A percentile compares a stretch with the other conserved stretches of the same genome.
phyloP scores from a whole-genome alignment of 2,888 invertebrate genomes.

The Epinotia brunnichana region DNA sequence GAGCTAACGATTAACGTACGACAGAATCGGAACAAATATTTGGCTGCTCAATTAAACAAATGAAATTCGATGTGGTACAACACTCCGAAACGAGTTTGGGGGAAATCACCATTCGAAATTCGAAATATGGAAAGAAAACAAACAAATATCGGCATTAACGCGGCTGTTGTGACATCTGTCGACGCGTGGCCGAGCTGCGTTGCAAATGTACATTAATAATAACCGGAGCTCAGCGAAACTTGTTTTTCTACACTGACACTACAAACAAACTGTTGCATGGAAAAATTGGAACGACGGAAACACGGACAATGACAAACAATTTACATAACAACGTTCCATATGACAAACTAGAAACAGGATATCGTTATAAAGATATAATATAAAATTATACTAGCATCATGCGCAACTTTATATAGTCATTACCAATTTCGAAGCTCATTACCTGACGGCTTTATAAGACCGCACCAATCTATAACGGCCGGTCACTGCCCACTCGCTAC shows the following conservation, averaged over 20 bases:
- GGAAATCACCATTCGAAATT: constrained; percentile 50
- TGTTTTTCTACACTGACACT: constrained; percentile 45
- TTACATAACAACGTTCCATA: constrained; percentile 43
- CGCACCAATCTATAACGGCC: constrained; percentile 72
- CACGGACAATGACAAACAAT: constrained; percentile 48
- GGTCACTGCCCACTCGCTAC: constrained; percentile 68
- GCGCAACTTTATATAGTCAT: constrained; percentile 73
- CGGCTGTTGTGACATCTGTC: constrained; percentile 70
- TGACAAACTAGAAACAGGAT: constrained; percentile 36
- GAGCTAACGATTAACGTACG: constrained; percentile 68
- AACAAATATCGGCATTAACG: constrained; percentile 54
- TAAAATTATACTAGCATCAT: constrained; percentile 64
- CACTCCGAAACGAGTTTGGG: constrained; percentile 57
- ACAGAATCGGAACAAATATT: constrained; percentile 74
- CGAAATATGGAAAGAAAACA: constrained; percentile 56
- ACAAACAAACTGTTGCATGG: constrained; percentile 45
- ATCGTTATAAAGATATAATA: constrained; percentile 64
- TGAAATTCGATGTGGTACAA: constrained; percentile 65
- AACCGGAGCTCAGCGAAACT: constrained; percentile 42
- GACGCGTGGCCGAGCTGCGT: constrained; percentile 47
- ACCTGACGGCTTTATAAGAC: constrained; percentile 71
- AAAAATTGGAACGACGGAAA: constrained; percentile 44
- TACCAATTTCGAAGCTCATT: constrained; percentile 78
- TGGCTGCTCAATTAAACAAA: constrained; percentile 76
- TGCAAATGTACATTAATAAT: constrained; percentile 44